Evolutionary conservation across 1,140 invertebrate species (phyloP).

Genomic region (Neuroterus valhalla): DNA sequence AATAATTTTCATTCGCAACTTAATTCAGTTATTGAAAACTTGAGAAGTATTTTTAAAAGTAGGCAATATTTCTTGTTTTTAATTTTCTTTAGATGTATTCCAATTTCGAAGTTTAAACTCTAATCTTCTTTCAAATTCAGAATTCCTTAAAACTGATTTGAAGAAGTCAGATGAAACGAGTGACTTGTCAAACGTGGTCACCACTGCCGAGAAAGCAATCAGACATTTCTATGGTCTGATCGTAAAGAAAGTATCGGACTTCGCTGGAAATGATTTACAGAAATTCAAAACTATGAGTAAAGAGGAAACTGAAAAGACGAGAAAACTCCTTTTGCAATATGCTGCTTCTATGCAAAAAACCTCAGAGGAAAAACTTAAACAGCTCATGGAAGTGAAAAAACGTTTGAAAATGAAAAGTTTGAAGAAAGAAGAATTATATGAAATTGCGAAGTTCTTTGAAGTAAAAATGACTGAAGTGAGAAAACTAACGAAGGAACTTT

Average conservation of each 20-base stretch:
- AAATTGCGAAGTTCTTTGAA: conserved; percentile 35
- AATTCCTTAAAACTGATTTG: not conserved
- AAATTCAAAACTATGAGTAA: conserved; percentile 34
- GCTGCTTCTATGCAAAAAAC: conserved; percentile 34
- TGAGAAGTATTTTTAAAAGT: not conserved
- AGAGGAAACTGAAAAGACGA: conserved; percentile 37
- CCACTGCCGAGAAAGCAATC: conserved; percentile 32
- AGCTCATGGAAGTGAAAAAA: conserved; percentile 27
- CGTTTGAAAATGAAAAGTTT: conserved; percentile 31
- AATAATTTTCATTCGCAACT: not conserved
- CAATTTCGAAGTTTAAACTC: not conserved
- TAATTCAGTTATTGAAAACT: not conserved
- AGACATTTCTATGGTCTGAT: conserved; percentile 36
- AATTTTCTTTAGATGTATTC: not conserved
- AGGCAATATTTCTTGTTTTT: not conserved
- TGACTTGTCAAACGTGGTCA: not conserved
- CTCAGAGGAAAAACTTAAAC: conserved; percentile 35
- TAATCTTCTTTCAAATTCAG: not conserved
- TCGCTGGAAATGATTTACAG: conserved; percentile 32
- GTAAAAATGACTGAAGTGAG: conserved; percentile 30
- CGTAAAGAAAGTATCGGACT: conserved; percentile 20
- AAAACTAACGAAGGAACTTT: conserved; percentile 35
- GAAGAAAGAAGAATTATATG: conserved; percentile 33
- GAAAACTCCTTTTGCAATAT: conserved; percentile 33
- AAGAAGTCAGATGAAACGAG: not conserved